phyloP scores from a whole-genome alignment of 37 sponge, comb jelly and placozoan genomes.

The Beroe ovata region DNA sequence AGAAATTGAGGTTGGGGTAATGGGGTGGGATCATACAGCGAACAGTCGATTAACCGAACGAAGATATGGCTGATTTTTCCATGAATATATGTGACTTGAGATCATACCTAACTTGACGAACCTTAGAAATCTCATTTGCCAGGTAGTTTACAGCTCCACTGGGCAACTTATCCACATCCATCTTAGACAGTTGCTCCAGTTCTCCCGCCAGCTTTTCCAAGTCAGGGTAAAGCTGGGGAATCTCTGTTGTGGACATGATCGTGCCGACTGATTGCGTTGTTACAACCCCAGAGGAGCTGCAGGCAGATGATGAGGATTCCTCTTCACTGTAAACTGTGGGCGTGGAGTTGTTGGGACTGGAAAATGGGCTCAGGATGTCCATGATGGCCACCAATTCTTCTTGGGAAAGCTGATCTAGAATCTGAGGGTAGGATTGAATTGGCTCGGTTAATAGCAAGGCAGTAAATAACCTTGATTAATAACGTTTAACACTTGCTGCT shows the following conservation, averaged over 20 bases:
- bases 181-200: neutral
- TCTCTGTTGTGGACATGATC: neutral
- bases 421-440: too few species aligned
- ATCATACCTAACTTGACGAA: neutral
- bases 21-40: too few species aligned
- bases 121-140: slow-evolving; percentile 9
- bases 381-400: slow-evolving; percentile 31
- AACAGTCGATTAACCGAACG: too few species aligned
- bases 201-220: slow-evolving; percentile 3
- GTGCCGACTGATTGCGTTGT: neutral
- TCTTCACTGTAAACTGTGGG: neutral
- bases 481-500: neutral
- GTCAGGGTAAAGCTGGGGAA: neutral
- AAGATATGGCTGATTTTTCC: too few species aligned
- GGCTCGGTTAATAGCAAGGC: too few species aligned
- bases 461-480: too few species aligned
- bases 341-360: neutral
- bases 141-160: slow-evolving; percentile 16
- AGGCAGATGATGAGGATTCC: too few species aligned
- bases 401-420: slow-evolving; percentile 24
- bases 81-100: too few species aligned
- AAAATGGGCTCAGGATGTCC: neutral
- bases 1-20: too few species aligned
- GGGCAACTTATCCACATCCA: neutral
- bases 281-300: neutral